Base-by-base conservation (phyloP, 2,888 invertebrate genomes). In the Drosophila koepferae region DNA sequence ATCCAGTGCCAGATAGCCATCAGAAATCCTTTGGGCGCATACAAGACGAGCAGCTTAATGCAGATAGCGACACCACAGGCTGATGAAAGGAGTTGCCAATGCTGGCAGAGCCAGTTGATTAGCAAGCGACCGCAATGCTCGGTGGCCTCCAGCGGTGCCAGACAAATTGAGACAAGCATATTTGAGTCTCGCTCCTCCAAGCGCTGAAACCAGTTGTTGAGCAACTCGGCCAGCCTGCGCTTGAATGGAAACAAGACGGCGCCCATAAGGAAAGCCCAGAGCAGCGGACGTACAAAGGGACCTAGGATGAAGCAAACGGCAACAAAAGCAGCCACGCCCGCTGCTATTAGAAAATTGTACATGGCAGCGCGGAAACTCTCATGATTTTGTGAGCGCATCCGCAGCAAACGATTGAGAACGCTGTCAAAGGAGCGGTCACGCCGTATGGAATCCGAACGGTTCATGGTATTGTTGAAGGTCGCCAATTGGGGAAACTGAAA, bases 241-340 rank as follows among this genome's bases (percentile, higher is more conserved):
- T 99, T 99, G 90, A 98, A 96, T 0, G 99, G 99, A 93, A 98
- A 98, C n/a, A 99, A 94, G 44, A 99, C 97, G 0, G 99, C 98
- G n/a, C 99, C 99, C 88, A 98, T 97, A 40, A 99, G 94, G 65
- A 98, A 94, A 0, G 99, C 99, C 99, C 99, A 99, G 82, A 99
- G 95, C 62, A 99, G 93, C 0, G 99, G 99, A 81, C 97, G 96
- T 41, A 99, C 95, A 93, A 99, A 99, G 0, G 98, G 98, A 86
- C 97, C 97, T 38, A 99, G 94, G 80, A 98, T 97, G 74, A 97
- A 95, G 92, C 97, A 98, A 9, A 98, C 94, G 2, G 97, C 97
- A 1, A 91, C 91, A 70, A 93, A 92, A 4, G 93, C 92, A 38
- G 82, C 92, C 10, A 93, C 74, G 6, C 92, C 93, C 1, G 92